Base-by-base conservation (phyloP, 1,140 invertebrate genomes). In the Drosophila hydei region DNA sequence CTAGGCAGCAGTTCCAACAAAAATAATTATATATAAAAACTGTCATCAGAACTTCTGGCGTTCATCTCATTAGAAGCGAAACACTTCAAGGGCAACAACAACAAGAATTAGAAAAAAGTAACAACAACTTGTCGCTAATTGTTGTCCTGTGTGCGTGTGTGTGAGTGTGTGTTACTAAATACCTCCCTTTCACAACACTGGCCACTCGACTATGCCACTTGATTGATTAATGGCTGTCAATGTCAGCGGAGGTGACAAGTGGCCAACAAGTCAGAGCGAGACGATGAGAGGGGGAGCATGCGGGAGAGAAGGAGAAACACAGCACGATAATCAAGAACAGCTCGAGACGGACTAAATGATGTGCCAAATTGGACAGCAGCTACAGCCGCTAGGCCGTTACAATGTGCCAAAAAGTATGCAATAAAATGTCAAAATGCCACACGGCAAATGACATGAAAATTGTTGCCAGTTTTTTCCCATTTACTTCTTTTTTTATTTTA, bases 211-310 rank as follows among this genome's bases (percentile, higher is more conserved):
- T 63, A 70, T 58, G 62, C 54, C 60, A 85, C 48, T 72, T 87
- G 81, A 85, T 85, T 85, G 80, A 85, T 85, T 85, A 85, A 85
- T 85, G 77, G 74, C 67, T 72, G 80, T 80, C 77, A 87, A 70
- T 68, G 77, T 62, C 77, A 64, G 69, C 42, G 77, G 71, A 85
- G 80, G 77, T 77, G 80, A 85, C 80, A 85, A 87, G 81, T 81
- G 67, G 70, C 65, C 74, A 87, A 59, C 59, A 84, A 87, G 77
- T 69, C 67, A 72, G 48, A 62, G 62, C 3, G 30, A 38, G 38
- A 38, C 73, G 72, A 33, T 0, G 3, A 1, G 30, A 33, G 11
- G 11, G 30, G 16, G 38, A 16, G 38, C n/a, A 7, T 1, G 2
- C 3, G 38, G 8, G 5, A 16, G 38, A 33, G 36, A 3, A 3